Evolutionary conservation across 2,113 vertebrate genomes (phyloP).

Genomic region (Periophthalmus modestus): DNA sequence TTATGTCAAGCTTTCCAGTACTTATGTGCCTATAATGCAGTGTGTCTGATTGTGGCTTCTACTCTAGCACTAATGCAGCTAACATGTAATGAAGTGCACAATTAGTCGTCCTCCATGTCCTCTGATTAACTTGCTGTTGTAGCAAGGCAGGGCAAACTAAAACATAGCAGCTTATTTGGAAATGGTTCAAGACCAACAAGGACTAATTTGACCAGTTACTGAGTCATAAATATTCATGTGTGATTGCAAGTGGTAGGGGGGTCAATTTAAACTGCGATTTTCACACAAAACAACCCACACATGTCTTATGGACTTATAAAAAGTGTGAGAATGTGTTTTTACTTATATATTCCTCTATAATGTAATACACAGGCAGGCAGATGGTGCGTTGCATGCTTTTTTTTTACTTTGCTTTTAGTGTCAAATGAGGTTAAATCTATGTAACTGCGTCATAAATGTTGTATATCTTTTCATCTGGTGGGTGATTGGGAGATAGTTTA

Average conservation of each 20-base stretch:
- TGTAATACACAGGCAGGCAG: neutral
- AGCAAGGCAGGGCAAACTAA: conserved; percentile 12
- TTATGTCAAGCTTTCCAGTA: neutral
- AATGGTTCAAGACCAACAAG: conserved; percentile 21
- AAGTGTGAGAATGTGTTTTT: conserved; percentile 1
- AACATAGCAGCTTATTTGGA: conserved; percentile 30
- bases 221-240: conserved; percentile 2
- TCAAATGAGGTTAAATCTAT: too few relatives aligned
- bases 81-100: conserved; percentile 25
- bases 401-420: too few relatives aligned
- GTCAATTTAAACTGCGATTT: neutral
- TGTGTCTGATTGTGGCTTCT: conserved; percentile 1
- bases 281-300: conserved; percentile 4
- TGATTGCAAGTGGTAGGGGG: neutral
- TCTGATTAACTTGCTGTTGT: conserved; percentile 21
- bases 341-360: neutral
- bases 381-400: neutral
- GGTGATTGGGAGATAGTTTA: too few relatives aligned
- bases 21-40: neutral
- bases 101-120: conserved; percentile 4
- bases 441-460: neutral
- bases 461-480: too few relatives aligned
- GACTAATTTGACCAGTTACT: conserved; percentile 33
- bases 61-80: conserved; percentile 10
- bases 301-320: neutral